These are phyloP conservation scores for Cephus pulcher DNA, from an alignment of 2,888 invertebrate species.

Conservation along the genomic window DNA sequence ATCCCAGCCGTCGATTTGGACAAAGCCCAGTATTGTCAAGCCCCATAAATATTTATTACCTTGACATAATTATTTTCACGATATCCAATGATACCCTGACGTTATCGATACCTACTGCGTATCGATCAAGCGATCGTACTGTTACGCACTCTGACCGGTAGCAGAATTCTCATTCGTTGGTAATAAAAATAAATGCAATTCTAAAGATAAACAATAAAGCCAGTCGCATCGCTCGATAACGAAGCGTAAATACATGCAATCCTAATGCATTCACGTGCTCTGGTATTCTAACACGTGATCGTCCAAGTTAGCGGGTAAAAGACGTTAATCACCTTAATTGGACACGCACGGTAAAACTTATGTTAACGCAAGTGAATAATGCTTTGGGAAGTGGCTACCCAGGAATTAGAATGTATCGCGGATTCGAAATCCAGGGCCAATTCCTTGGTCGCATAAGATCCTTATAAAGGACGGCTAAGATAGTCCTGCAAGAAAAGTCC, in stretches of 20 bases:
- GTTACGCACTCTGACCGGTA: background rate
- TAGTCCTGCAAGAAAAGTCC: background rate
- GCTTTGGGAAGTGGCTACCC: background rate
- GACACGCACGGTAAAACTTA: conserved; percentile 6
- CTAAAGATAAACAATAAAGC: background rate
- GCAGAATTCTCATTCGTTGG: background rate
- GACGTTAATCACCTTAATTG: conserved; percentile 7
- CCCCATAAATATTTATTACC: background rate
- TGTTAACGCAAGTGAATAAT: background rate
- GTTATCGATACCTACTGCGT: background rate
- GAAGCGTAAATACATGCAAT: background rate
- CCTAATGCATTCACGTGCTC: background rate
- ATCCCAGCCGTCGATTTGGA: background rate
- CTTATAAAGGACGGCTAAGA: background rate
- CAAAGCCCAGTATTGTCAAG: background rate
- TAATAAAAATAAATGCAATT: background rate
- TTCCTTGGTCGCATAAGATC: background rate
- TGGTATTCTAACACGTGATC: background rate
- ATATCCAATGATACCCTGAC: background rate
- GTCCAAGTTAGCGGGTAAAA: background rate
- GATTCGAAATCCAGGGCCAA: background rate
- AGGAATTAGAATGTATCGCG: background rate
- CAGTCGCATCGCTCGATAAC: background rate
- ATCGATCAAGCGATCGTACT: background rate
- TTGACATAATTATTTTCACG: background rate